phyloP scores from a whole-genome alignment of 2,113 vertebrate genomes.

The Sardina pilchardus region DNA sequence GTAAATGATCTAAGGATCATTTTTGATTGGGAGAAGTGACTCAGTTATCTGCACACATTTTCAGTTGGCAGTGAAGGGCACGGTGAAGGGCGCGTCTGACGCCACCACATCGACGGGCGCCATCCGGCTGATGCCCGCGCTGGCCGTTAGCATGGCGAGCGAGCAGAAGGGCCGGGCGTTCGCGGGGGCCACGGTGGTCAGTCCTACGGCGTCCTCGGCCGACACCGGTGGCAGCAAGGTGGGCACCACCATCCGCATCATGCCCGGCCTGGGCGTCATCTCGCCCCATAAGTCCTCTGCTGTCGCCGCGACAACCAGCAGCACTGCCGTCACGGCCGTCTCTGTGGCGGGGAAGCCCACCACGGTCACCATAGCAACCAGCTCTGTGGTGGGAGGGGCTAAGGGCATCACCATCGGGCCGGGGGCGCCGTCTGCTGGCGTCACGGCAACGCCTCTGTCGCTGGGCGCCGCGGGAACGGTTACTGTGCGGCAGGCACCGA shows the following conservation, averaged over 20 bases:
- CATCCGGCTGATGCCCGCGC: constrained; percentile 92
- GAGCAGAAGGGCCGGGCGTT: constrained; percentile 87
- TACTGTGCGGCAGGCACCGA: constrained; percentile 86
- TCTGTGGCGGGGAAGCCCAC: constrained; percentile 74
- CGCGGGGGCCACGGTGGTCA: constrained; percentile 56
- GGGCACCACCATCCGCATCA: constrained; percentile 88
- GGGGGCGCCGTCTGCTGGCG: constrained; percentile 71
- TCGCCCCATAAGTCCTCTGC: constrained; percentile 87
- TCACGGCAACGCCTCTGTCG: constrained; percentile 67
- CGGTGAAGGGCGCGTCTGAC: constrained; percentile 53
- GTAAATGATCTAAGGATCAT: too few species aligned
- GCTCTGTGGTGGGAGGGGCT: constrained; percentile 72
- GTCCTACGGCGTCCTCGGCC: constrained; percentile 64
- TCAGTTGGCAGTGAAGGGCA: too few species aligned
- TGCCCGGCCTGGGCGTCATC: constrained; percentile 91
- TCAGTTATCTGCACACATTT: too few species aligned
- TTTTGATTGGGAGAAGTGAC: too few species aligned
- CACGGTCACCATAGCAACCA: constrained; percentile 78
- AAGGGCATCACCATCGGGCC: constrained; percentile 76
- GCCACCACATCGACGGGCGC: constrained; percentile 57
- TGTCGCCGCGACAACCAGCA: constrained; percentile 77
- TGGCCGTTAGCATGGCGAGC: constrained; percentile 82
- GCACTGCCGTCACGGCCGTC: constrained; percentile 81
- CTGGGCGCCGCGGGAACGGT: constrained; percentile 80
- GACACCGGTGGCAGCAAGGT: constrained; percentile 86